Conservation (phyloP, 2,797 vertebrate genomes). For the Lateolabrax maculatus region DNA sequence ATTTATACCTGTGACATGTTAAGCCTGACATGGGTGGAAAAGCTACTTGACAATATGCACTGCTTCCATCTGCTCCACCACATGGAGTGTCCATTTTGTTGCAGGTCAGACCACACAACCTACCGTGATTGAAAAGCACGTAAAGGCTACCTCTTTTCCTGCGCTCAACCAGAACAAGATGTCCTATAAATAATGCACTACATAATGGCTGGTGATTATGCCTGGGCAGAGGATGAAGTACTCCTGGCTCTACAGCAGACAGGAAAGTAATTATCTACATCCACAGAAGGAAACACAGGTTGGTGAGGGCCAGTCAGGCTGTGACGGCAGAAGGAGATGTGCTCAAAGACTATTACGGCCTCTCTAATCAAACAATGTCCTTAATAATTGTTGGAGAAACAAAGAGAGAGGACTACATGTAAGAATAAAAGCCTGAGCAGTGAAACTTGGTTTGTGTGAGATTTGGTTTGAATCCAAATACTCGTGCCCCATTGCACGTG, state of each 20-base stretch:
- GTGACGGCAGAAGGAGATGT: not conserved
- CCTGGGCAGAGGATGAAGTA: slow-evolving; percentile 13
- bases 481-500: too few relatives aligned
- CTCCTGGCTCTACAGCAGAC: slow-evolving; percentile 10
- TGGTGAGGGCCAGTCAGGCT: not conserved
- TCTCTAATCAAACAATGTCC: slow-evolving; percentile 14
- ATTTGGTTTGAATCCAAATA: too few relatives aligned
- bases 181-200: slow-evolving; percentile 42
- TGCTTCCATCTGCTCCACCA: slow-evolving; percentile 6
- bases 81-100: not conserved
- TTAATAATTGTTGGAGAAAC: not conserved
- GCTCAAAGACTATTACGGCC: not conserved
- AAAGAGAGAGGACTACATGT: too few relatives aligned
- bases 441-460: too few relatives aligned
- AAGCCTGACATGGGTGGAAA: not conserved
- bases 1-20: not conserved
- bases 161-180: slow-evolving; percentile 11
- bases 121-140: not conserved
- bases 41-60: not conserved
- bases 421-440: too few relatives aligned
- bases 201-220: slow-evolving; percentile 29
- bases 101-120: slow-evolving; percentile 9
- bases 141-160: not conserved
- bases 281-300: slow-evolving; percentile 4
- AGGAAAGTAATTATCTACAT: slow-evolving; percentile 29